Evolutionary conservation across 2,797 vertebrate species (phyloP).

Genomic region (Acanthornis magna): DNA sequence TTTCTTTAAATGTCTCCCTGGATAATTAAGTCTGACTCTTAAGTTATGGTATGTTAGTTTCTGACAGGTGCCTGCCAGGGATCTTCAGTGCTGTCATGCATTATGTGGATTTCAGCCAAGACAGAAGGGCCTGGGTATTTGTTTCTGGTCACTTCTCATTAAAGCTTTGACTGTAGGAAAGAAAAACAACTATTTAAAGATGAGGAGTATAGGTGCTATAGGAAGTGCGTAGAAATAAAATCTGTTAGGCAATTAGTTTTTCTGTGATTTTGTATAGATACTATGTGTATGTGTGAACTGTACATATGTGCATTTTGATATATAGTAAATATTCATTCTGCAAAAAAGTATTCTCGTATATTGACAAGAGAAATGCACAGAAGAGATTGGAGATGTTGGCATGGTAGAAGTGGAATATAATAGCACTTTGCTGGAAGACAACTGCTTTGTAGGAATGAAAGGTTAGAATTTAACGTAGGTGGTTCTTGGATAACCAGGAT

Average conservation of each 20-base stretch:
- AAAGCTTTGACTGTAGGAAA: conserved; percentile 60
- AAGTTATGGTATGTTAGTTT: conserved; percentile 71
- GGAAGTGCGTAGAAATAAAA: conserved; percentile 32
- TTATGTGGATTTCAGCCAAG: conserved; percentile 75
- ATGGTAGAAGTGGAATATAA: conserved; percentile 6
- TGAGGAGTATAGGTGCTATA: conserved; percentile 1
- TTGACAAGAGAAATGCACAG: neutral
- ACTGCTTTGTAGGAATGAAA: conserved; percentile 11
- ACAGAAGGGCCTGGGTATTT: conserved; percentile 57
- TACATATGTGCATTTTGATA: neutral
- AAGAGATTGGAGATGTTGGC: neutral
- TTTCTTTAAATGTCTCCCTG: conserved; percentile 73
- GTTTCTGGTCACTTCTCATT: conserved; percentile 75
- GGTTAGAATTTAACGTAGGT: conserved; percentile 29
- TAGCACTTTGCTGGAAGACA: neutral
- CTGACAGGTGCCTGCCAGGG: conserved; percentile 77
- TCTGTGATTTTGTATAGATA: neutral
- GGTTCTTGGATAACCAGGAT: conserved; percentile 4
- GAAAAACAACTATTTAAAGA: conserved; percentile 57
- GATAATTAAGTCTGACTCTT: conserved; percentile 73
- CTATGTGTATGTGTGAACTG: neutral
- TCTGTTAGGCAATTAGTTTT: conserved; percentile 24
- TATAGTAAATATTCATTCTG: conserved; percentile 33
- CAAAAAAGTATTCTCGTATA: neutral
- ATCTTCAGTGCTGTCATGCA: conserved; percentile 73